Evolutionary conservation across 2,888 invertebrate species (phyloP), one percentile per base, ranked within the genome.

Genomic region (Chalcis sispes): DNA sequence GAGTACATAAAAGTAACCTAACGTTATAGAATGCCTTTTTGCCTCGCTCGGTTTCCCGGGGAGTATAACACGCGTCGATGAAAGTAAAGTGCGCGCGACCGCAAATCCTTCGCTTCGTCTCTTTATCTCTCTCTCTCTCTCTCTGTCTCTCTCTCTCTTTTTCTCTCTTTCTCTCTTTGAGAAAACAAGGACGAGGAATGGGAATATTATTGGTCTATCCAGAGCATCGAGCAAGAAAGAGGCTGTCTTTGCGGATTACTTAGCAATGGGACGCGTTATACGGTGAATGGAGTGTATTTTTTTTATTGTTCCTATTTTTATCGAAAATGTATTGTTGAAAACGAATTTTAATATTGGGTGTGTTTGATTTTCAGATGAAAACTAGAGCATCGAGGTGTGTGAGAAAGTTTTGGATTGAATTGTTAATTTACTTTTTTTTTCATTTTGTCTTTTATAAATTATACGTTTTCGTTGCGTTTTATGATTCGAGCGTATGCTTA

Each of bases 1-100:
- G 48, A 27, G 40, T 71, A 15, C 18, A 46, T 3, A 56, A 1
- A 23, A 29, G 58, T 54, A 69, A 52, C 20, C 58, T 42, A 59
- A 25, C 75, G 59, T 71, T 66, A 52, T 67, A 72, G 62, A 67
- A 67, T 62, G 46, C 29, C 46, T n/a, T n/a, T n/a, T n/a, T n/a
- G 65, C 59, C 42, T 46, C 36, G 59, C 46, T 72, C 13, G 54
- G 40, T 40, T 66, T 52, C 52, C 36, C 54, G 29, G n/a, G n/a
- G n/a, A 27, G 69, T 46, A 18, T 70, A 59, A 40, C 32, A 46
- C 65, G 52, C 59, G 64, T 64, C 70, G 65, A 77, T 73, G 77
- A 77, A 77, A 71, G 77, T 77, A 50, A 59, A 74, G 42, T 66
- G 70, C 29, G 29, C 32, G 58, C 54, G 32, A 32, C n/a, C 58